A percentile compares a stretch with the other conserved stretches of the same genome.
Evolutionary conservation across 2,113 vertebrate genomes (phyloP).

Genomic region (Sceloporus undulatus): DNA sequence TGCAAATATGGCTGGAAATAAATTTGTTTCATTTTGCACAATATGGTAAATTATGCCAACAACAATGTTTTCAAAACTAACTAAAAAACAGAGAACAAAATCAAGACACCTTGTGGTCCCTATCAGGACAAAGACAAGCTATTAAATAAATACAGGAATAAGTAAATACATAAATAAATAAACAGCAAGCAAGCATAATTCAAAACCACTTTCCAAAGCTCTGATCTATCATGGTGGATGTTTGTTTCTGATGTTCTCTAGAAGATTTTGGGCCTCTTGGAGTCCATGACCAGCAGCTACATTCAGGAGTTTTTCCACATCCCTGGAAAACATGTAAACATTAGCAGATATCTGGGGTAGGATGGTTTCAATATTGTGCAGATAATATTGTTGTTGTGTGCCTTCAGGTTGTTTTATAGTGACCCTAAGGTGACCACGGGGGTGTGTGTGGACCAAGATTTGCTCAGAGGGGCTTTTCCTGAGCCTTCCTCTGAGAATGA

Average conservation of each 20-base stretch:
- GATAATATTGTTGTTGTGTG: too few species aligned
- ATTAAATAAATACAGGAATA: too few species aligned
- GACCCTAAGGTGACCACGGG: too few species aligned
- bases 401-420: too few species aligned
- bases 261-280: conserved; percentile 64
- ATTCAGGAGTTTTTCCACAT: conserved; percentile 66
- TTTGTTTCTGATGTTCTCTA: conserved; percentile 66
- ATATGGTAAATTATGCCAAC: not conserved
- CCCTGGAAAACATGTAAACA: conserved; percentile 51
- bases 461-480: too few species aligned
- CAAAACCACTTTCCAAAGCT: accelerated
- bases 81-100: not conserved
- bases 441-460: too few species aligned
- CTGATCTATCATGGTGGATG: conserved; percentile 39
- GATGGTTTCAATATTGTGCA: too few species aligned
- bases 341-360: not conserved
- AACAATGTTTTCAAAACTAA: not conserved
- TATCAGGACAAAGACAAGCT: too few species aligned
- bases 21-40: not conserved
- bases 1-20: not conserved
- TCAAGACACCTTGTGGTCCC: too few species aligned
- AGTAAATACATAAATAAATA: too few species aligned
- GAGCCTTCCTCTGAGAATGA: too few species aligned
- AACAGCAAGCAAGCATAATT: not conserved
- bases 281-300: conserved; percentile 62